phyloP scores from a whole-genome alignment of 1,140 invertebrate species.

The Drosophila kanapiae region DNA sequence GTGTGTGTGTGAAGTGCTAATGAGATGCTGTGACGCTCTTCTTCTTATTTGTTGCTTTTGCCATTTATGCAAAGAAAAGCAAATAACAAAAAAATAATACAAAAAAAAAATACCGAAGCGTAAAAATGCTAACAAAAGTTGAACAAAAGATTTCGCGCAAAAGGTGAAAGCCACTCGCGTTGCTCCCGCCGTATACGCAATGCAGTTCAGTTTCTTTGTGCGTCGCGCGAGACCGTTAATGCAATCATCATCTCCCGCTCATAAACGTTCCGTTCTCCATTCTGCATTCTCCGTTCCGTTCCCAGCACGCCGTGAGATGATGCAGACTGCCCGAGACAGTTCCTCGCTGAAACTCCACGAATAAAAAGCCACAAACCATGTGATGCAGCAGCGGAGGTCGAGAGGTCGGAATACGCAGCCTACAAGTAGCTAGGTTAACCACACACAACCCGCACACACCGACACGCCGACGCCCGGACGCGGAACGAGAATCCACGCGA shows the following conservation, averaged over 20 bases:
- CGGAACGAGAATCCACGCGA: conserved; percentile 26
- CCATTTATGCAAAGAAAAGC: conserved; percentile 78
- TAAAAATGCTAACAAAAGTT: conserved; percentile 29
- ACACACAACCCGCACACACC: conserved; percentile 29
- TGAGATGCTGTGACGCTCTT: conserved; percentile 72
- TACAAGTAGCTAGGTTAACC: conserved; percentile 76
- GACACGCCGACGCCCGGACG: conserved; percentile 39
- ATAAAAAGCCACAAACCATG: conserved; percentile 65
- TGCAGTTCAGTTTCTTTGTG: conserved; percentile 66
- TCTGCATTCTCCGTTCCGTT: conserved; percentile 40
- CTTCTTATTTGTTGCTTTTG: conserved; percentile 75
- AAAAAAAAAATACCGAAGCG: conserved; percentile 4
- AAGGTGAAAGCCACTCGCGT: conserved; percentile 74
- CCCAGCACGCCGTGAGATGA: conserved; percentile 65
- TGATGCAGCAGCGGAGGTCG: conserved; percentile 71
- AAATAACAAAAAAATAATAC: conserved; percentile 19
- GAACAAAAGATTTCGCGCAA: conserved; percentile 63
- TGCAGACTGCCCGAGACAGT: conserved; percentile 54
- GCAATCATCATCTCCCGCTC: conserved; percentile 58
- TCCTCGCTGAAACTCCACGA: conserved; percentile 21
- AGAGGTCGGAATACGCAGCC: conserved; percentile 69
- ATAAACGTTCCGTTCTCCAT: conserved; percentile 45
- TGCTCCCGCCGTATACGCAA: conserved; percentile 46
- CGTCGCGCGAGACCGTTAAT: conserved; percentile 50
- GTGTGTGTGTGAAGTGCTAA: conserved; percentile 68